Conservation (phyloP, 92 coral and sea anemone species). For the Paramuricea clavata region DNA sequence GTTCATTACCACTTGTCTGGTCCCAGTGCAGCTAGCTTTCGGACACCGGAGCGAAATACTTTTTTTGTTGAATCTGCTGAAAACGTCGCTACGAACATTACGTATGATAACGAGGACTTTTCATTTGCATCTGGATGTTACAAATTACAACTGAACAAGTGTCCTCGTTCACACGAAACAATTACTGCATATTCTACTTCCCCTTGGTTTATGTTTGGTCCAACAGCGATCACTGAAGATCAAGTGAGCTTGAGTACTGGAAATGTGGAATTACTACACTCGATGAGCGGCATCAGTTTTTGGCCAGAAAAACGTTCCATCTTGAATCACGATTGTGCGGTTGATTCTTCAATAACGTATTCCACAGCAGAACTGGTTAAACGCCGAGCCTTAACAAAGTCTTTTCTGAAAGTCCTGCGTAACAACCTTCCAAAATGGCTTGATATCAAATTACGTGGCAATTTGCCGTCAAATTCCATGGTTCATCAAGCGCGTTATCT, state of each 20-base stretch:
- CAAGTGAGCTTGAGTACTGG: not conserved
- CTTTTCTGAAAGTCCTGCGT: not conserved
- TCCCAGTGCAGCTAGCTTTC: conserved; percentile 1
- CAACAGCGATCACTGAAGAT: not conserved
- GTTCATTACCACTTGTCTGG: not conserved
- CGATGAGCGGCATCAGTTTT: not conserved
- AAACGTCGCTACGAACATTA: not conserved
- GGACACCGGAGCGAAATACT: not conserved
- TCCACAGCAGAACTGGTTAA: not conserved
- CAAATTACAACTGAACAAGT: not conserved
- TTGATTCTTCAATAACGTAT: not conserved
- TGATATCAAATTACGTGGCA: not conserved
- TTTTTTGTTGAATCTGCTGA: not conserved
- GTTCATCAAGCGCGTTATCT: not conserved
- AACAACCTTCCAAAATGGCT: conserved; percentile 14
- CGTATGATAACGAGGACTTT: not conserved
- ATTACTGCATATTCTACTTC: not conserved
- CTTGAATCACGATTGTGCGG: not conserved
- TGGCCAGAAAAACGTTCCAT: not conserved
- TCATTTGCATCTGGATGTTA: conserved; percentile 9
- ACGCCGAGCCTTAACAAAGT: not conserved
- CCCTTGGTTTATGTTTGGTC: not conserved
- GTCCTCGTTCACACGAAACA: not conserved
- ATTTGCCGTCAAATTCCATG: not conserved
- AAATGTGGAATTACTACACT: not conserved